Evolutionary conservation across 1,140 invertebrate species (phyloP).

Genomic region (Delia radicum): DNA sequence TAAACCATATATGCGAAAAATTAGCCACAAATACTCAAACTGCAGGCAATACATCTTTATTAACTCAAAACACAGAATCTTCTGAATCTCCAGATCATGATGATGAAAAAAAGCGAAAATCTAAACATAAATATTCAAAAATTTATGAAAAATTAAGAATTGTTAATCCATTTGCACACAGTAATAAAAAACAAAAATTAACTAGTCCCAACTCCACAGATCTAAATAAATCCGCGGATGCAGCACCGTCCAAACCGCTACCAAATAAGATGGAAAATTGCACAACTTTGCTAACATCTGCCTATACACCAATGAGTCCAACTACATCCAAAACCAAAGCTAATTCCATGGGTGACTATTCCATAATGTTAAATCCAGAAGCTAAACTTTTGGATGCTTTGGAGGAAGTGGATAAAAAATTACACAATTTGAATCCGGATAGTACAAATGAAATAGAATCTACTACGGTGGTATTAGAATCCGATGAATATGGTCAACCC

Average conservation of each 20-base stretch:
- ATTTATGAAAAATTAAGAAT: slow-evolving; percentile 51
- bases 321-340: background rate
- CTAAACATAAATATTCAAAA: slow-evolving; percentile 47
- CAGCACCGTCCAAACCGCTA: background rate
- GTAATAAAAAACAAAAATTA: slow-evolving; percentile 31
- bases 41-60: no score
- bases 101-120: slow-evolving; percentile 38
- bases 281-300: background rate
- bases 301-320: background rate
- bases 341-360: background rate
- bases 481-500: slow-evolving; percentile 48
- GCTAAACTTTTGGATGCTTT: slow-evolving; percentile 44
- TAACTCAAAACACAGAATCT: background rate
- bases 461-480: background rate
- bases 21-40: no score
- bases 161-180: slow-evolving; percentile 36
- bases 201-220: background rate
- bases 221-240: background rate
- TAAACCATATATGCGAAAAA: no score
- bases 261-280: background rate
- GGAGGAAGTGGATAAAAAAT: slow-evolving; percentile 41
- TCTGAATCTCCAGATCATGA: slow-evolving; percentile 20
- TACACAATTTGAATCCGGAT: slow-evolving; percentile 34
- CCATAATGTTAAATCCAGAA: slow-evolving; percentile 33
- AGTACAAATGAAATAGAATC: background rate